phyloP scores from a whole-genome alignment of 2,113 vertebrate genomes.

The Cyphomyrus plagiostoma region DNA sequence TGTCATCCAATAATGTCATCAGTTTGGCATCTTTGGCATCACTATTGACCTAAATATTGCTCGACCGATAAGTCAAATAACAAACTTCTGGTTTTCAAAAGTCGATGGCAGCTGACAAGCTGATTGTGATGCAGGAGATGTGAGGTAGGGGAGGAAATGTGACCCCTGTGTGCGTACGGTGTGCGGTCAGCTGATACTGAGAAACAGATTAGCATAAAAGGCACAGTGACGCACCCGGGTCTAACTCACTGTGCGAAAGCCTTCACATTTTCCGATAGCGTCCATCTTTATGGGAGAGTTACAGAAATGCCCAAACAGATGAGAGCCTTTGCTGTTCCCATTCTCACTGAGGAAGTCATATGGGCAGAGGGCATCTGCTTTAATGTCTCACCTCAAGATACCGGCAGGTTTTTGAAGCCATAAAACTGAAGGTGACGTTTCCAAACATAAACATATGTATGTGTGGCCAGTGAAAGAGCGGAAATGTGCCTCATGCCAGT shows the following conservation, averaged over 20 bases:
- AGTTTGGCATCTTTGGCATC: neutral
- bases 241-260: conserved; percentile 46
- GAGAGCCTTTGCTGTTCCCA: conserved; percentile 50
- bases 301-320: conserved; percentile 64
- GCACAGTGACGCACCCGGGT: conserved; percentile 15
- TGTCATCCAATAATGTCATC: neutral
- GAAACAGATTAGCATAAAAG: conserved; percentile 53
- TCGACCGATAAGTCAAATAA: neutral
- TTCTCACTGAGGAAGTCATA: conserved; percentile 55
- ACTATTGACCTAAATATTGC: conserved; percentile 2
- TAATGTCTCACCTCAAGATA: conserved; percentile 32
- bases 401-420: neutral
- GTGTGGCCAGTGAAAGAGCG: neutral
- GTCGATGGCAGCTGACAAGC: neutral
- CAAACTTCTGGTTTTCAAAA: neutral
- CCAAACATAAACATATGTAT: conserved; percentile 27
- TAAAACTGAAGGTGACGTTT: conserved; percentile 25
- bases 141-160: neutral
- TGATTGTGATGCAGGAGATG: neutral
- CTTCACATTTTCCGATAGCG: conserved; percentile 58
- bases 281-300: conserved; percentile 66
- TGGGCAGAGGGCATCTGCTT: conserved; percentile 38
- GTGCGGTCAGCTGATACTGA: conserved; percentile 20
- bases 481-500: conserved; percentile 40
- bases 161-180: neutral